Percentiles rank a stretch among this genome's conserved stretches.
These are phyloP conservation scores for Vidua macroura DNA, from an alignment of 2,113 vertebrate genomes.

Conservation along the genomic window DNA sequence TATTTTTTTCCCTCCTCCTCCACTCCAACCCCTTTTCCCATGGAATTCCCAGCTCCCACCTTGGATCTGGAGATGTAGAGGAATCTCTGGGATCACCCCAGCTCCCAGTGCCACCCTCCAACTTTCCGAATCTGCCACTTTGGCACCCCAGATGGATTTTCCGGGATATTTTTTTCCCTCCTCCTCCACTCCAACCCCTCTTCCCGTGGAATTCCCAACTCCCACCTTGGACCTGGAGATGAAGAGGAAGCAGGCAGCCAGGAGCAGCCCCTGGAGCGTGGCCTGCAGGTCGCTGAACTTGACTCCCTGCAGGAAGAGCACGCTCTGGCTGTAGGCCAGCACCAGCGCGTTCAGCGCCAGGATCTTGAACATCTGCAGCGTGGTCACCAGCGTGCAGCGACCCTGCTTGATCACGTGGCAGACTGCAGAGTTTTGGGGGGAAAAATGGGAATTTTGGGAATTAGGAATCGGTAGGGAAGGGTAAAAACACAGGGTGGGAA, in stretches of 20 bases:
- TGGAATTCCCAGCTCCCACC: not conserved
- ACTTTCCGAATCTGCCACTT: too few species aligned
- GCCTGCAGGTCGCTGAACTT: conserved; percentile 98
- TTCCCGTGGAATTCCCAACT: not conserved
- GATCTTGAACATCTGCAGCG: conserved; percentile 98
- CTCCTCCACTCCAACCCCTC: too few species aligned
- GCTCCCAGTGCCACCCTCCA: too few species aligned
- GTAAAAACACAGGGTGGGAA: too few species aligned
- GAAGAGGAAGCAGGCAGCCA: conserved; percentile 97
- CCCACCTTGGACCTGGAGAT: conserved; percentile 74
- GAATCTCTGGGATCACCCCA: not conserved
- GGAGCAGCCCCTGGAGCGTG: conserved; percentile 90
- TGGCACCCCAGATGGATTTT: too few species aligned
- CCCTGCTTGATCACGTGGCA: conserved; percentile 99
- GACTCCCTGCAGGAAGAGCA: conserved; percentile 94
- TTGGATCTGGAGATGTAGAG: not conserved
- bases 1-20: too few species aligned
- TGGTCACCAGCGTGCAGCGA: conserved; percentile 93
- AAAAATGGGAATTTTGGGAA: not conserved
- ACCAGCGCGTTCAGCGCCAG: conserved; percentile 93
- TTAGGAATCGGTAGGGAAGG: too few species aligned
- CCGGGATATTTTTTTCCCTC: too few species aligned
- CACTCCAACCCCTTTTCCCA: not conserved
- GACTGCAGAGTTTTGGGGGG: conserved; percentile 66
- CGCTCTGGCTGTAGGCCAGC: conserved; percentile 96